Evolutionary conservation across 2,113 vertebrate species (phyloP), one percentile per base, ranked within the genome.

Genomic region (Neotoma lepida): DNA sequence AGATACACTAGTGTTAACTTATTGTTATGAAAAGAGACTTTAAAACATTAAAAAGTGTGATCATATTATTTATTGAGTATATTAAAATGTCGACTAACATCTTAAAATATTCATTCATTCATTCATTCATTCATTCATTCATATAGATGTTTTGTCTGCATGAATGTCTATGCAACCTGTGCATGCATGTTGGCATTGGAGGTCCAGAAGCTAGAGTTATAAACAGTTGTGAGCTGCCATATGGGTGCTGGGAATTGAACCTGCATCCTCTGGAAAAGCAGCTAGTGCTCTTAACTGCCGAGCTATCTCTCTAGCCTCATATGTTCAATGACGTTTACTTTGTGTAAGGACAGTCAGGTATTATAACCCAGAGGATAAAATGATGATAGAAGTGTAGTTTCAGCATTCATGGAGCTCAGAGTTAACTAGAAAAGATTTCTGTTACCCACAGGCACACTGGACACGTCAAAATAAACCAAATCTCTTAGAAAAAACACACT

Each of bases 391-490:
- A 4, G 6, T 13, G 86, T 12, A 2, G 1, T 71, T 87, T 1
- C 33, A 56, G 9, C 17, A 12, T 76, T 44, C 9, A 22, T 44
- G 4, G 33, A 86, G 2, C 0, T 4, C 41, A 68, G 0, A 61
- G 9, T 66, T 82, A 76, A n/a, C 24, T 46, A 41, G 12, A 78
- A 4, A 64, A 87, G 1, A 39, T 15, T 28, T 46, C 1, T 8
- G 10, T 54, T 61, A 71, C 24, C 46, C 33, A 33, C 28, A 41
- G 56, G 13, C 56, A 44, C 49, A 20, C 17, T 22, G n/a, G 33
- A 56, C 51, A 95, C 39, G 39, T 97, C 41, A 76, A 96, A 98
- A 96, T 86, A 86, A 96, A 97, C 94, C 94, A 26, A 97, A 92
- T 94, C 86, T 95, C 76, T 85, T 49, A 20, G 80, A 54, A 95